Base-by-base conservation (phyloP, 1,140 invertebrate species). In the Leptinotarsa undecemlineata region DNA sequence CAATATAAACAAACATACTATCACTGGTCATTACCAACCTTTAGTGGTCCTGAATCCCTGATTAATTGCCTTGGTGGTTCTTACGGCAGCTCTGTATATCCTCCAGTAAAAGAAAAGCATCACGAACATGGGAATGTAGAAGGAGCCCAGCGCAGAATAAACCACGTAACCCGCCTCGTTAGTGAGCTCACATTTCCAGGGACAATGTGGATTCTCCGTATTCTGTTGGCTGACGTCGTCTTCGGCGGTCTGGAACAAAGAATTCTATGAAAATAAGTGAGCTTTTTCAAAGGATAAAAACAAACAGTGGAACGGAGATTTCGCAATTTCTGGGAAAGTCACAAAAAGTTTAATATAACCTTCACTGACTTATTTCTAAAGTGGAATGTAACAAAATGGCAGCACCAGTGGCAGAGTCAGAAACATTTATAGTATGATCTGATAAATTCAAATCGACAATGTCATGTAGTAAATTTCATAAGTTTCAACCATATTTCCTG, bases 31-130 rank as follows among this genome's bases (percentile, higher is more conserved):
- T 57, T 19, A 57, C 51, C 51, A 15, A 87, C 92, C 91, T 87
- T 96, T 96, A 17, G 96, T 97, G 51, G 96, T 97, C 74, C 95
- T 90, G 84, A 98, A 98, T 71, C 97, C 91, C 87, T 95, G 94
- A 86, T 96, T 96, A 80, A 97, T 95, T 42, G 95, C 95, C 77
- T 92, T 91, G 0, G 95, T 96, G 1, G 96, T 97, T 74, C 93
- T 91, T 3, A 95, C 91, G 19, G 96, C 96, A 1, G 96, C 96
- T 72, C 93, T 91, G 87, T 98, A 98, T 79, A 99, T 98, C 76
- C 95, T 89, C 90, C 95, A 96, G 86, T 99, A 98, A 87, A 99
- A 95, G 89, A 98, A 97, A 68, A 98, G 88, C 94, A 98, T 98
- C 48, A 98, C 92, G 78, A 96, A 91, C 92, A 97, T 96, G 14